These are phyloP conservation scores for Stenchaetothrips biformis DNA, from an alignment of 2,888 invertebrate genomes.

Conservation along the genomic window DNA sequence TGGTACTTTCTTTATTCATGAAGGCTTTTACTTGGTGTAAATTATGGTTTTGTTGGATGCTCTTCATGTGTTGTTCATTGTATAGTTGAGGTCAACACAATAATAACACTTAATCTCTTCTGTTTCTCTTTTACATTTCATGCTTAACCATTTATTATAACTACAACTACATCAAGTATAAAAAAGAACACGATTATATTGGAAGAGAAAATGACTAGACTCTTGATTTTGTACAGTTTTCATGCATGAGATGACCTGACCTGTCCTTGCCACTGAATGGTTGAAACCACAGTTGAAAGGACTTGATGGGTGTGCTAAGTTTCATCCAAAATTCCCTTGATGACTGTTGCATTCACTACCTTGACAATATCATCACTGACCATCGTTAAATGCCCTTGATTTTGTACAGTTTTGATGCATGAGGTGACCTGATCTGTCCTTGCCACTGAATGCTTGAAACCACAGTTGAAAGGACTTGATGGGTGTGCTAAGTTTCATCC, in stretches of 20 bases:
- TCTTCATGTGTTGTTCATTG: no score
- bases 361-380: neutral
- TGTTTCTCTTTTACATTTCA: no score
- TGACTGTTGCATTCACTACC: neutral
- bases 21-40: no score
- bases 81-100: no score
- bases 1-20: no score
- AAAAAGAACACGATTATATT: no score
- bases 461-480: neutral
- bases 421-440: neutral
- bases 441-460: neutral
- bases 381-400: neutral
- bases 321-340: neutral
- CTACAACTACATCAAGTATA: no score
- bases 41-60: no score
- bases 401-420: neutral
- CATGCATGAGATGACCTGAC: neutral
- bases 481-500: neutral
- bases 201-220: no score
- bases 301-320: neutral
- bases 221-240: neutral
- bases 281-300: neutral
- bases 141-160: no score
- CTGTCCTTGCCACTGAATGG: neutral
- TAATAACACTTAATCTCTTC: no score